Conservation (phyloP, 1,140 invertebrate species). For the Sesamia nonagrioides region DNA sequence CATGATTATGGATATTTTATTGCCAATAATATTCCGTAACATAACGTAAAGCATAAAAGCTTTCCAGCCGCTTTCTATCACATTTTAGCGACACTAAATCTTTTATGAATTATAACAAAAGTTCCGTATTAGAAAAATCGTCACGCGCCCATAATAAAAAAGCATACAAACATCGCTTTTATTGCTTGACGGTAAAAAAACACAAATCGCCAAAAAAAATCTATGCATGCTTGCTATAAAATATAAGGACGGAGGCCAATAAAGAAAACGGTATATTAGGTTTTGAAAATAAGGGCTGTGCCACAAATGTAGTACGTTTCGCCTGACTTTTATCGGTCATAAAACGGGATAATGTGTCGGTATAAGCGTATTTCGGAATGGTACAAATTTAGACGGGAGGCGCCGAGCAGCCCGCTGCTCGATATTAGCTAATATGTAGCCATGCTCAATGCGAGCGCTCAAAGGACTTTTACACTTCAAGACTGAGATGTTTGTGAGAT, state of each 20-base stretch:
- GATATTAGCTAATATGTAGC: constrained; percentile 66
- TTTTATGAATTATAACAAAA: constrained; percentile 83
- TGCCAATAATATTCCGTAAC: constrained; percentile 27
- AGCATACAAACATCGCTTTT: constrained; percentile 76
- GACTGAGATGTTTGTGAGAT: constrained; percentile 12
- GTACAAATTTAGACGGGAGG: constrained; percentile 84
- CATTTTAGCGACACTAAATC: constrained; percentile 67
- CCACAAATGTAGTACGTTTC: constrained; percentile 83
- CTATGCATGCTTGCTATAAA: constrained; percentile 80
- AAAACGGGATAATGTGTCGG: constrained; percentile 85
- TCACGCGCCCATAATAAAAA: constrained; percentile 72
- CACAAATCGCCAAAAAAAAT: constrained; percentile 79
- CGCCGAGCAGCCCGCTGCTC: constrained; percentile 58
- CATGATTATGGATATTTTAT: constrained; percentile 38
- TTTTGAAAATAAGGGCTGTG: constrained; percentile 69
- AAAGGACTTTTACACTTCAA: constrained; percentile 50
- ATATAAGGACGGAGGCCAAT: constrained; percentile 76
- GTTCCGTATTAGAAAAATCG: constrained; percentile 72
- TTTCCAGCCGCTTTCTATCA: constrained; percentile 44
- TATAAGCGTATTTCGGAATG: constrained; percentile 84
- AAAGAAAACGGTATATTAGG: constrained; percentile 74
- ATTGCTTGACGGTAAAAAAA: constrained; percentile 76
- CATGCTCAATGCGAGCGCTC: constrained; percentile 57
- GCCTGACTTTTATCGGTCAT: constrained; percentile 86
- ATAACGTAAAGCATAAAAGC: constrained; percentile 39